Percentiles rank a stretch among this genome's conserved stretches.
phyloP scores from a whole-genome alignment of 2,113 vertebrate genomes.

The Prinia subflava region DNA sequence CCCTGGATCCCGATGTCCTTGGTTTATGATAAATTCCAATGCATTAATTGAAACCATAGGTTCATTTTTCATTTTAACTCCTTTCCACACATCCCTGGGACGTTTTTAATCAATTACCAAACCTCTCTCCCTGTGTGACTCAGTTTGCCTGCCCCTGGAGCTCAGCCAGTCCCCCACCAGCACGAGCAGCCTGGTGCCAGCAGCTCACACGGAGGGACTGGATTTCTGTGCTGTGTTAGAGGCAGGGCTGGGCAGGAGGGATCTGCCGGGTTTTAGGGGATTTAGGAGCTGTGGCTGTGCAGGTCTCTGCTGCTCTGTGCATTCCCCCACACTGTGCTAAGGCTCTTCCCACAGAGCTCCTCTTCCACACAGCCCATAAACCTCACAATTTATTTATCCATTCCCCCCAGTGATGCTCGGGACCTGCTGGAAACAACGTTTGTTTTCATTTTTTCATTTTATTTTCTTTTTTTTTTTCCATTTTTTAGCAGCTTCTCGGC shows the following conservation, averaged over 20 bases:
- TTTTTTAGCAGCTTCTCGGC: background rate
- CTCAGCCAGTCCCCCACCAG: background rate
- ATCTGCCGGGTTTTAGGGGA: background rate
- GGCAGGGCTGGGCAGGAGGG: background rate
- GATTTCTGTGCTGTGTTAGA: background rate
- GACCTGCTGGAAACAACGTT: background rate
- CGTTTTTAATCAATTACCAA: background rate
- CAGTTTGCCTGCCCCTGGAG: background rate
- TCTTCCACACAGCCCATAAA: background rate
- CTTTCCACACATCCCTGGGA: background rate
- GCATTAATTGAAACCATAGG: background rate
- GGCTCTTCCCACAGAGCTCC: fast-evolving
- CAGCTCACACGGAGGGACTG: background rate
- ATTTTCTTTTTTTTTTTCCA: no score
- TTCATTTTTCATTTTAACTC: background rate
- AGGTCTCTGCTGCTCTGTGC: background rate
- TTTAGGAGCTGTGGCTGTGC: background rate
- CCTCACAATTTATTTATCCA: background rate
- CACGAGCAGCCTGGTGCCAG: background rate
- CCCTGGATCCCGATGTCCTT: background rate
- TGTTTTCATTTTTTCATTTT: background rate
- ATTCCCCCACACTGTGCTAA: fast-evolving
- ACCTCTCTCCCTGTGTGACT: fast-evolving
- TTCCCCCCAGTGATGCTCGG: background rate
- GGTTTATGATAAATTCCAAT: background rate